Conservation (phyloP, 2,888 invertebrate species). For the Drosophila glabriapex region DNA sequence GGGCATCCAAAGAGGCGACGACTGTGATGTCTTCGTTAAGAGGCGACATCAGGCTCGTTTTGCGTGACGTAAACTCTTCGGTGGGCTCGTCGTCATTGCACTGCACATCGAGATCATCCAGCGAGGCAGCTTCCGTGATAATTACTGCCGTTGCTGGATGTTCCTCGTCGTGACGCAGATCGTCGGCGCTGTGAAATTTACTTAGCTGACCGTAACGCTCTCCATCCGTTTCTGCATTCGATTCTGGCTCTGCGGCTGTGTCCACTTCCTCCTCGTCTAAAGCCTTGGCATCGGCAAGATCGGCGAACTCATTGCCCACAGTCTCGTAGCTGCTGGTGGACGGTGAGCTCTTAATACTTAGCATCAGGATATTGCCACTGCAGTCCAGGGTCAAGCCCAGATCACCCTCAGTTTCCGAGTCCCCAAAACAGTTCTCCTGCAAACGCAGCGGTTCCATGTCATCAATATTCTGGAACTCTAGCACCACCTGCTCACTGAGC, state of each 20-base stretch:
- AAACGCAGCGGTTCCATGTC: slow-evolving; percentile 74
- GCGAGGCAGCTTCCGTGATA: slow-evolving; percentile 90
- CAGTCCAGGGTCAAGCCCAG: slow-evolving; percentile 60
- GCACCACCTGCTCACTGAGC: slow-evolving; percentile 53
- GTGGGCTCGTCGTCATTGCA: slow-evolving; percentile 85
- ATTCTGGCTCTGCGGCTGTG: slow-evolving; percentile 26
- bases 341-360: slow-evolving; percentile 84
- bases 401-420: slow-evolving; percentile 68
- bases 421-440: slow-evolving; percentile 82
- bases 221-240: slow-evolving; percentile 31
- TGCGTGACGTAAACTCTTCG: slow-evolving; percentile 87
- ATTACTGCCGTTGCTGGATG: slow-evolving; percentile 89
- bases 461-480: slow-evolving; percentile 78
- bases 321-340: slow-evolving; percentile 86
- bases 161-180: slow-evolving; percentile 73
- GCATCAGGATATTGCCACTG: slow-evolving; percentile 64
- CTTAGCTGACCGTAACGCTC: slow-evolving; percentile 61
- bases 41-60: slow-evolving; percentile 87
- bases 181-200: slow-evolving; percentile 86
- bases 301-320: slow-evolving; percentile 85
- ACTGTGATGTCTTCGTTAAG: slow-evolving; percentile 88
- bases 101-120: slow-evolving; percentile 87
- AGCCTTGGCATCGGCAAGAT: slow-evolving; percentile 67
- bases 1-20: slow-evolving; percentile 81
- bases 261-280: slow-evolving; percentile 34